A percentile compares a stretch with the other conserved stretches of the same genome.
phyloP scores from a whole-genome alignment of 2,888 invertebrate species.

The Drosophila sordidula region DNA sequence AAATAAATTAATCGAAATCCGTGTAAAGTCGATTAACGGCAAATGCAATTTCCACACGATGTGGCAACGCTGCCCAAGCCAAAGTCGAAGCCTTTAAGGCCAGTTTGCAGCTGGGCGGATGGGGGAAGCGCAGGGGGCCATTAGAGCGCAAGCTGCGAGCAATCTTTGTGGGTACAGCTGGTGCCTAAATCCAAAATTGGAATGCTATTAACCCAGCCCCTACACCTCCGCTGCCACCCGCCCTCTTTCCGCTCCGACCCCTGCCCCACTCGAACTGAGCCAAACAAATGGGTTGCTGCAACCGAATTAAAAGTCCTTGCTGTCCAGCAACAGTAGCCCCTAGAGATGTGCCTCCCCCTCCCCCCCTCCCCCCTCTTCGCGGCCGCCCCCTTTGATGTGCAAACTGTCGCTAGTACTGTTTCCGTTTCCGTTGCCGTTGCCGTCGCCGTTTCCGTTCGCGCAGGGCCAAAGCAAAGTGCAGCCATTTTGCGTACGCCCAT shows the following conservation, averaged over 20 bases:
- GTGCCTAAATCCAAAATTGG: conserved; percentile 40
- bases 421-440: conserved; percentile 40
- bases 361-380: not conserved
- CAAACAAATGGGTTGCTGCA: conserved; percentile 60
- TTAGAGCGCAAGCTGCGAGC: conserved; percentile 7
- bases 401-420: conserved; percentile 43
- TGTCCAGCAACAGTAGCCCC: conserved; percentile 9
- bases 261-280: conserved; percentile 8
- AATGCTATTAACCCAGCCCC: conserved; percentile 51
- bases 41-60: not conserved
- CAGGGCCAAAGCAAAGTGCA: conserved; percentile 64
- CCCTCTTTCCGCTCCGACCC: too few species aligned
- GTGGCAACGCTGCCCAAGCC: not conserved
- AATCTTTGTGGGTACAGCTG: conserved; percentile 19
- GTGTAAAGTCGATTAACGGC: not conserved
- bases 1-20: conserved; percentile 8
- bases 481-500: conserved; percentile 81
- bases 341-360: not conserved
- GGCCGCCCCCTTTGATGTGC: conserved; percentile 27
- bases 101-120: not conserved
- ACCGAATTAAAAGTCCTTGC: conserved; percentile 73
- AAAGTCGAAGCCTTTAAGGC: not conserved
- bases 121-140: not conserved
- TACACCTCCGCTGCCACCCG: not conserved
- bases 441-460: conserved; percentile 29